phyloP scores from a whole-genome alignment of 2,888 invertebrate genomes.

The Noctua pronuba region DNA sequence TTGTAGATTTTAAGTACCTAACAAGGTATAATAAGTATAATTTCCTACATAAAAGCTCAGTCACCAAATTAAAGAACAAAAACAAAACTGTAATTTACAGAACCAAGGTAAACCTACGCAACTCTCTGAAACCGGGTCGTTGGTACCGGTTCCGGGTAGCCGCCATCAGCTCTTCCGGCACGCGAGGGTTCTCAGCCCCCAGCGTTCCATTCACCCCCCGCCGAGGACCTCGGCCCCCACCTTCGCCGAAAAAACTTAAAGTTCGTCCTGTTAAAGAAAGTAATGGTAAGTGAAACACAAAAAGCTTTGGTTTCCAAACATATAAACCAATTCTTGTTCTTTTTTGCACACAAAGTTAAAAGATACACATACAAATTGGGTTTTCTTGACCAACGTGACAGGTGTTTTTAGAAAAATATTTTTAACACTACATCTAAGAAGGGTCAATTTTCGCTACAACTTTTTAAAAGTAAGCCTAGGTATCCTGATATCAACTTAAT shows the following conservation, averaged over 20 bases:
- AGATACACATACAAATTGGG: background rate
- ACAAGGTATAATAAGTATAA: too few relatives aligned
- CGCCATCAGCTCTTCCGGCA: slow-evolving; percentile 93
- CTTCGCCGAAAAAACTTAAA: slow-evolving; percentile 91
- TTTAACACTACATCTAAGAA: background rate
- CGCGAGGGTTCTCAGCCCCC: slow-evolving; percentile 92
- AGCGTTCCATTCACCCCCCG: slow-evolving; percentile 91
- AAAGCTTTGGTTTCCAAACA: background rate
- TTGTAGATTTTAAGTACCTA: background rate
- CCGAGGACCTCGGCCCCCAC: slow-evolving; percentile 91
- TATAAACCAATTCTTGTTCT: background rate
- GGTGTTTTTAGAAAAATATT: background rate
- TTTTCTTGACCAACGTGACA: background rate
- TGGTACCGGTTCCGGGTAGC: slow-evolving; percentile 96
- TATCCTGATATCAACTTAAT: background rate
- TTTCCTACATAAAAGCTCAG: background rate
- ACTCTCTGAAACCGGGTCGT: slow-evolving; percentile 92
- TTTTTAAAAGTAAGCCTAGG: background rate
- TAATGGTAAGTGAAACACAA: slow-evolving; percentile 76
- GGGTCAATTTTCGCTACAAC: background rate
- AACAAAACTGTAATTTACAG: slow-evolving; percentile 73
- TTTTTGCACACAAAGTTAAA: background rate
- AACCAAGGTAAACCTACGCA: slow-evolving; percentile 88
- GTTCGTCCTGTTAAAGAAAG: slow-evolving; percentile 86
- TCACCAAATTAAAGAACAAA: background rate